Conservation (phyloP, 2,888 invertebrate species). For the Argyra leucocephala region DNA sequence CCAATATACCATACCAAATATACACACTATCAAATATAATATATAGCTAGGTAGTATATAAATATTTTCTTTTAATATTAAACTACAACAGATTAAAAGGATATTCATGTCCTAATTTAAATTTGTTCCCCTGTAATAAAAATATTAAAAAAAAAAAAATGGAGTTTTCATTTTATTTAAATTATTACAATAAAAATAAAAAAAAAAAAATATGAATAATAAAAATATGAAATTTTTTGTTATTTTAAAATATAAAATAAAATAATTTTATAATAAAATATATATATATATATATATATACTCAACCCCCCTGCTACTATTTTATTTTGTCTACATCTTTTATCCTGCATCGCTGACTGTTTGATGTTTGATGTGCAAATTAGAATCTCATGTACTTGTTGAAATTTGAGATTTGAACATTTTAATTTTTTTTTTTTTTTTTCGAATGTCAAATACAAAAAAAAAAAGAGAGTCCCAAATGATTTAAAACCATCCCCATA, state of each 20-base stretch:
- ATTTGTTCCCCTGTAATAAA: neutral
- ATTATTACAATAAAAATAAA: neutral
- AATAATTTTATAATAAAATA: neutral
- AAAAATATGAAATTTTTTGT: neutral
- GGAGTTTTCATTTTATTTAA: neutral
- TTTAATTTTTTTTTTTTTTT: neutral
- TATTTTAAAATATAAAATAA: neutral
- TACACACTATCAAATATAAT: too few relatives aligned
- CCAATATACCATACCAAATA: too few relatives aligned
- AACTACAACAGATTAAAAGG: neutral
- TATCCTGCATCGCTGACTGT: neutral
- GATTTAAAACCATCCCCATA: neutral
- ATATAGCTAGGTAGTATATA: too few relatives aligned
- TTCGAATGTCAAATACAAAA: neutral
- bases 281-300: too few relatives aligned
- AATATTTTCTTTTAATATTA: too few relatives aligned
- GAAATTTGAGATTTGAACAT: neutral
- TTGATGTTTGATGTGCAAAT: neutral
- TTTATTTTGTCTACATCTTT: neutral
- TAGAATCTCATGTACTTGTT: neutral
- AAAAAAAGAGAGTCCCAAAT: neutral
- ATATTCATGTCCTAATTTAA: neutral
- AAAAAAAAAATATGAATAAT: neutral
- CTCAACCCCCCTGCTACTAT: too few relatives aligned
- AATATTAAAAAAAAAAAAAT: too few relatives aligned